These are phyloP conservation scores for Drosophila paramelanica DNA, from an alignment of 2,888 invertebrate genomes.

Conservation along the genomic window DNA sequence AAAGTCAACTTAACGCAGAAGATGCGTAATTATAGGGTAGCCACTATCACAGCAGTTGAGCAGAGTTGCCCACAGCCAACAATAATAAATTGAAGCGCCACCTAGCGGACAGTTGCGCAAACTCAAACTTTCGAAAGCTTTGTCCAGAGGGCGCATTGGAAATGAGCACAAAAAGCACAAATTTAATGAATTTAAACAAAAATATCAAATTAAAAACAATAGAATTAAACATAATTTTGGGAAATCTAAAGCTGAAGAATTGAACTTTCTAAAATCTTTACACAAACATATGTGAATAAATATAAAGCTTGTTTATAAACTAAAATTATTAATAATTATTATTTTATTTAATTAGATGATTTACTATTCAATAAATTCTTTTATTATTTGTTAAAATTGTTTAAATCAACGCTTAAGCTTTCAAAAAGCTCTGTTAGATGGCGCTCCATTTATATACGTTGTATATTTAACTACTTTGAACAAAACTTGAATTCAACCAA, in stretches of 20 bases:
- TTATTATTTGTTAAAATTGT: background rate
- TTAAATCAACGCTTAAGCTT: background rate
- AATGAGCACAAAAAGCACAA: too few relatives aligned
- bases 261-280: too few relatives aligned
- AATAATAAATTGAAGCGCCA: constrained; percentile 21
- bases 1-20: constrained; percentile 13
- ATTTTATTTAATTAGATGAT: background rate
- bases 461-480: too few relatives aligned
- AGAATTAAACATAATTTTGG: too few relatives aligned
- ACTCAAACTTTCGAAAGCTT: background rate
- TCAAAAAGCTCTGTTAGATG: constrained; percentile 24
- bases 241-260: too few relatives aligned
- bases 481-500: too few relatives aligned
- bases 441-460: constrained; percentile 16
- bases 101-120: constrained; percentile 19
- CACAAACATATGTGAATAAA: too few relatives aligned
- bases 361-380: too few relatives aligned
- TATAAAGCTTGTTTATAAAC: too few relatives aligned
- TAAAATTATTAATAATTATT: background rate
- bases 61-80: constrained; percentile 35
- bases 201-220: too few relatives aligned
- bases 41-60: constrained; percentile 12
- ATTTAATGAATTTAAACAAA: too few relatives aligned
- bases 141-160: constrained; percentile 34
- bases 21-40: constrained; percentile 45